Percentiles rank a stretch among this genome's conserved stretches.
phyloP scores from a whole-genome alignment of 2,113 vertebrate species.

The Pampusana beccarii region DNA sequence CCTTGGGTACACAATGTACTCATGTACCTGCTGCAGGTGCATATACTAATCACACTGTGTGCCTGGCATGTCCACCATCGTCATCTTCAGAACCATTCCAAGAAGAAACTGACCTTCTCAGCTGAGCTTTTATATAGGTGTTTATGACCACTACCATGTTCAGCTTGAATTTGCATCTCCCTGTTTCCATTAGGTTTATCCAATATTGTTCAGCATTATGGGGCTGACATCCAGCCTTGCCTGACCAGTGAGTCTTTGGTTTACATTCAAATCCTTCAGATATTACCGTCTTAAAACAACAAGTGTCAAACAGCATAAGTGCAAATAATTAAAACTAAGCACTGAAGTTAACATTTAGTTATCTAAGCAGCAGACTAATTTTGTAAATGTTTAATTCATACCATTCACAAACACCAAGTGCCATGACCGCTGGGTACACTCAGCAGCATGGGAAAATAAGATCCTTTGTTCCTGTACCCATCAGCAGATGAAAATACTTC shows the following conservation, averaged over 20 bases:
- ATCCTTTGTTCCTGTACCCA: neutral
- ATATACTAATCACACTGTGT: neutral
- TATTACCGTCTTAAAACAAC: neutral
- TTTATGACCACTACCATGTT: neutral
- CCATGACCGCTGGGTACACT: neutral
- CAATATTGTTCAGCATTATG: neutral
- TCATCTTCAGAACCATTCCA: neutral
- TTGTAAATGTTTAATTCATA: neutral
- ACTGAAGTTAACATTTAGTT: neutral
- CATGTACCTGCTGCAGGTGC: too few species aligned
- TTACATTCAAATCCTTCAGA: neutral
- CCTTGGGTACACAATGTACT: neutral
- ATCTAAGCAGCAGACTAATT: neutral
- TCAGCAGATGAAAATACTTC: neutral
- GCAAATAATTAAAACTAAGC: neutral
- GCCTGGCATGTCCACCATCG: rapidly evolving
- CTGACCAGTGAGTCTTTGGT: neutral
- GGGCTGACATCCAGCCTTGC: neutral
- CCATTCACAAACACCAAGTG: neutral
- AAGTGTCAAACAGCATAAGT: neutral
- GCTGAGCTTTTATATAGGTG: neutral
- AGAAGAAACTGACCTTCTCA: neutral
- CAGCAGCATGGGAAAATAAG: neutral
- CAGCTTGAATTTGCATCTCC: neutral
- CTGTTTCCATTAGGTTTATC: neutral